Evolutionary conservation across 2,888 invertebrate species (phyloP).

Genomic region (Agapetus fuscipes): DNA sequence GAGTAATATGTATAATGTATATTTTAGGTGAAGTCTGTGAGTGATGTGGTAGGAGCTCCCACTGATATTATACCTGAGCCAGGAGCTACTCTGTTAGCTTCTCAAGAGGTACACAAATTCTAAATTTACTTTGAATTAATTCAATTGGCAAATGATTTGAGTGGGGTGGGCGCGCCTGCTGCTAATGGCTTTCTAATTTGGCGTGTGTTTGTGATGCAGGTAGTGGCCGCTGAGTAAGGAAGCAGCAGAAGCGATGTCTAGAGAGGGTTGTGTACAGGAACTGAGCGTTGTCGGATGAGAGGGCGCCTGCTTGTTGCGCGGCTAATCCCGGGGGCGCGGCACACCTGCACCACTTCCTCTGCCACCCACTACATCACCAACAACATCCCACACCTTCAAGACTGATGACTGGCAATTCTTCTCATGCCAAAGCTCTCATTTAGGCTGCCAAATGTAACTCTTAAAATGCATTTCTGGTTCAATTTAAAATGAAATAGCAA

Average conservation of each 20-base stretch:
- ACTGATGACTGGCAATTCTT: slow-evolving; percentile 9
- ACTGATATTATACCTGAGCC: slow-evolving; percentile 6
- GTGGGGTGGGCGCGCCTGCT: too few relatives aligned
- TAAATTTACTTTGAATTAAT: too few relatives aligned
- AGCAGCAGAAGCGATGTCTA: too few relatives aligned
- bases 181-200: too few relatives aligned
- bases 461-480: slow-evolving; percentile 6
- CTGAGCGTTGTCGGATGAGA: slow-evolving; percentile 10
- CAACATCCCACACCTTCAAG: slow-evolving; percentile 7
- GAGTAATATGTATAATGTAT: not conserved
- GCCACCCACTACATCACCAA: not conserved
- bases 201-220: slow-evolving; percentile 6
- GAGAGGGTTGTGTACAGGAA: slow-evolving; percentile 17
- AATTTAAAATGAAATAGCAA: slow-evolving; percentile 1
- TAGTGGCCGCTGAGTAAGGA: slow-evolving; percentile 12
- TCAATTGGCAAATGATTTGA: too few relatives aligned
- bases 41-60: slow-evolving; percentile 10
- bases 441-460: slow-evolving; percentile 18
- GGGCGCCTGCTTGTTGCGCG: slow-evolving; percentile 7
- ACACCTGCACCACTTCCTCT: slow-evolving; percentile 7
- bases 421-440: too few relatives aligned
- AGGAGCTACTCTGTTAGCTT: slow-evolving; percentile 10
- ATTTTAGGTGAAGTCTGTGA: slow-evolving; percentile 17
- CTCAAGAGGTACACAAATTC: slow-evolving; percentile 14
- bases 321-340: slow-evolving; percentile 3